A percentile compares a stretch with the other conserved stretches of the same genome.
Conservation (phyloP, 2,113 vertebrate species). For the Sclerurus mexicanus region DNA sequence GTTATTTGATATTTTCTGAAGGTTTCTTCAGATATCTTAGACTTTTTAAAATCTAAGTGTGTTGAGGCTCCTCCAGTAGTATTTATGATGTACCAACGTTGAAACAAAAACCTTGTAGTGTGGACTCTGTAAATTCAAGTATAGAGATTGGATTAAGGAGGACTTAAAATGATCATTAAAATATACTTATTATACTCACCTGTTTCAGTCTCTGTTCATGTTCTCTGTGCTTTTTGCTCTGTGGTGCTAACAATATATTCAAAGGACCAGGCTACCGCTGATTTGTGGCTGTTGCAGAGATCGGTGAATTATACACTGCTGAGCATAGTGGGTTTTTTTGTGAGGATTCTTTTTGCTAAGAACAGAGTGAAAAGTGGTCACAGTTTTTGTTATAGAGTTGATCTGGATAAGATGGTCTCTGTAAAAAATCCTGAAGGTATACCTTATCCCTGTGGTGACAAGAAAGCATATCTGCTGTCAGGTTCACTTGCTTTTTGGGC, state of each 20-base stretch:
- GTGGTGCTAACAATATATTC: not conserved
- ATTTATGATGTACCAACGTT: not conserved
- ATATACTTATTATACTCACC: not conserved
- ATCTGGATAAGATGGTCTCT: not conserved
- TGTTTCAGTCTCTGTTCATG: not conserved
- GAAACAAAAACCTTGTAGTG: not conserved
- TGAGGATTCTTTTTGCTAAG: not conserved
- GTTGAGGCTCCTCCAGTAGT: not conserved
- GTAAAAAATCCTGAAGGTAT: not conserved
- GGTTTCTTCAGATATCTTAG: not conserved
- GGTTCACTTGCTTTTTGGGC: not conserved
- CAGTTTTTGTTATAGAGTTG: not conserved
- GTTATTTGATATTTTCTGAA: not conserved
- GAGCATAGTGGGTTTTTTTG: not conserved
- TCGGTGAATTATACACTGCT: not conserved
- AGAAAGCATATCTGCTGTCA: not conserved
- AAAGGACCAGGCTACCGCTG: not conserved
- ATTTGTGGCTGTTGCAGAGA: not conserved
- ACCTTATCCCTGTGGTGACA: not conserved
- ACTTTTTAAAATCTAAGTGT: not conserved
- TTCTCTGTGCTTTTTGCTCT: not conserved
- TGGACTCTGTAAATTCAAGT: not conserved
- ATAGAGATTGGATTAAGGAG: not conserved
- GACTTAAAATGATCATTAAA: not conserved
- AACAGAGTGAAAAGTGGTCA: not conserved